Evolutionary conservation across 53 echinoderm and acorn worm genomes (phyloP).

Genomic region (Temnopleurus reevesii): DNA sequence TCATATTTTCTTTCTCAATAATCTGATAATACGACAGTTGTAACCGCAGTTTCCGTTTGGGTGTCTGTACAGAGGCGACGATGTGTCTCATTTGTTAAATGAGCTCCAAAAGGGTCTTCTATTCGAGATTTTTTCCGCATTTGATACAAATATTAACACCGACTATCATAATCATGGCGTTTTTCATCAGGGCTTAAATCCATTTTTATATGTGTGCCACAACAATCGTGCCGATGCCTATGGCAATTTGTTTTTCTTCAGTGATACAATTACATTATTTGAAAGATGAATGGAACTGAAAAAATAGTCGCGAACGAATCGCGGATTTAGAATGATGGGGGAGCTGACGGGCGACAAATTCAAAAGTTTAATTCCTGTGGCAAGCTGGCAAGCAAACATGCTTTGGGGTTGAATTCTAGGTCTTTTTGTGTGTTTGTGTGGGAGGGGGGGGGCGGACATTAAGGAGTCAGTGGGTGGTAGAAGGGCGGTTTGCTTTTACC

Average conservation of each 20-base stretch:
- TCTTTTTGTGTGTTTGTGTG: no score
- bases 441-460: no score
- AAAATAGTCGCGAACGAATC: no score
- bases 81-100: constrained; percentile 19
- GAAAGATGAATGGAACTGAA: no score
- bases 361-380: no score
- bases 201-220: neutral
- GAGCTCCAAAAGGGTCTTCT: neutral
- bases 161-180: neutral
- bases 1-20: constrained; percentile 24
- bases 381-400: no score
- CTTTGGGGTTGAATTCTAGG: no score
- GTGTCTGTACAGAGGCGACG: constrained; percentile 6
- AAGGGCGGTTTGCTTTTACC: no score
- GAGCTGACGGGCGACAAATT: no score
- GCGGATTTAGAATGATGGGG: no score
- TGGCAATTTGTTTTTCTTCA: neutral
- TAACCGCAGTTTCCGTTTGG: constrained; percentile 47
- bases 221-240: neutral
- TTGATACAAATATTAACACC: constrained; percentile 19
- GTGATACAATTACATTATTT: no score
- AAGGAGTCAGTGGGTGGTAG: no score
- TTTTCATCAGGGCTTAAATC: neutral
- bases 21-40: neutral
- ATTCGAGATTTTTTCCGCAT: neutral